Evolutionary conservation across 2,888 invertebrate genomes (phyloP).

Genomic region (Sinodicranocentrus sp.): DNA sequence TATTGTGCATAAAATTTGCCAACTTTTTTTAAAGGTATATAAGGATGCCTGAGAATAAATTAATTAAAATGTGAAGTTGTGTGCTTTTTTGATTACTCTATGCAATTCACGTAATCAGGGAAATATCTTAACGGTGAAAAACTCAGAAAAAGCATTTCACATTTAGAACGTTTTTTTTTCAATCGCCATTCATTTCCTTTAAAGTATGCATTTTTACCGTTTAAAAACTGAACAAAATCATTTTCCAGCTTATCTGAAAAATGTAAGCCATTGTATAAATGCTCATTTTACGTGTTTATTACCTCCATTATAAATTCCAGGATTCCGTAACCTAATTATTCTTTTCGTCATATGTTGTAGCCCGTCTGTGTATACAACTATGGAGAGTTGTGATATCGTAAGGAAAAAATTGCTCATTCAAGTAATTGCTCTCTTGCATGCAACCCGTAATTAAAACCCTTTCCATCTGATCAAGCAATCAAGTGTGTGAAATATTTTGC

Average conservation of each 20-base stretch:
- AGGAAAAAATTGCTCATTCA: constrained; percentile 40
- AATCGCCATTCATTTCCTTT: constrained; percentile 15
- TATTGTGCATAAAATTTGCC: no score
- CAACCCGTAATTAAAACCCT: constrained; percentile 58
- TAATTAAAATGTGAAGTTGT: constrained; percentile 53
- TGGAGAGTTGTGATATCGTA: background rate
- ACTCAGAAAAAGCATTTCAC: constrained; percentile 9
- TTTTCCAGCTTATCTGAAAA: constrained; percentile 50
- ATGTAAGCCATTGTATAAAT: constrained; percentile 53
- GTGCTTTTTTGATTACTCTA: constrained; percentile 23
- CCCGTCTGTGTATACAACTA: constrained; percentile 25
- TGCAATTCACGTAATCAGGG: constrained; percentile 16
- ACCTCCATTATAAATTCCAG: constrained; percentile 52
- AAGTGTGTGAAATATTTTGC: constrained; percentile 47
- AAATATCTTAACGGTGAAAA: constrained; percentile 10
- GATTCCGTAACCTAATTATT: constrained; percentile 60
- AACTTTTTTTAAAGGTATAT: no score
- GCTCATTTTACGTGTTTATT: constrained; percentile 60
- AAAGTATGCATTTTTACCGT: background rate
- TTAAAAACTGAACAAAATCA: no score
- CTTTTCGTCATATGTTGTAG: no score
- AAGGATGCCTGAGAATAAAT: constrained; percentile 9
- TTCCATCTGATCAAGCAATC: constrained; percentile 41
- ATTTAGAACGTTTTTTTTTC: constrained; percentile 19
- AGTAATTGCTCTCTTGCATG: constrained; percentile 62